These are phyloP conservation scores for Epicampocera succincta DNA, from an alignment of 2,888 invertebrate genomes.

Conservation along the genomic window DNA sequence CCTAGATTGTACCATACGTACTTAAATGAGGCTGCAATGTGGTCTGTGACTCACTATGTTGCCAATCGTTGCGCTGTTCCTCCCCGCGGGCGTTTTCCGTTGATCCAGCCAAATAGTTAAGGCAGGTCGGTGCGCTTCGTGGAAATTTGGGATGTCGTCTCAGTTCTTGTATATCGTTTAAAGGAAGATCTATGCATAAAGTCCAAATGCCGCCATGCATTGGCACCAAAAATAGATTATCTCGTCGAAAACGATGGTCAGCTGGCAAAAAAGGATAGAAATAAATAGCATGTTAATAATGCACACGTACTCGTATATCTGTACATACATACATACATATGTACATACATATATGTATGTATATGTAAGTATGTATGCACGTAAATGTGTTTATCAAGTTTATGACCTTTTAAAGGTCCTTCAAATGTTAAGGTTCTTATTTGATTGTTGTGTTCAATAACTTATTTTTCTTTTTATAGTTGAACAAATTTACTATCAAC, in stretches of 20 bases:
- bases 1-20: constrained; percentile 80
- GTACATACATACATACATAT: no score
- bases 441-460: not conserved
- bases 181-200: constrained; percentile 90
- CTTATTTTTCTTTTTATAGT: constrained; percentile 23
- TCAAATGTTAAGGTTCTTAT: not conserved
- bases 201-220: constrained; percentile 97
- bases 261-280: constrained; percentile 71
- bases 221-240: constrained; percentile 88
- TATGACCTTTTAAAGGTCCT: constrained; percentile 22
- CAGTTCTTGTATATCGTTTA: constrained; percentile 86
- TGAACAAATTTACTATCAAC: not conserved
- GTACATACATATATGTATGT: not conserved
- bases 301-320: no score
- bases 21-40: constrained; percentile 82
- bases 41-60: constrained; percentile 86
- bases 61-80: constrained; percentile 90
- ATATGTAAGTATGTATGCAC: no score
- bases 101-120: constrained; percentile 89
- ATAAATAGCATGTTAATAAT: no score
- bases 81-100: constrained; percentile 86
- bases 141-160: constrained; percentile 79
- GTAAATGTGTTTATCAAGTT: not conserved
- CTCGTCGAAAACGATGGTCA: constrained; percentile 82
- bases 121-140: constrained; percentile 85